phyloP scores from a whole-genome alignment of 2,888 invertebrate genomes.

The Catocala fraxini region DNA sequence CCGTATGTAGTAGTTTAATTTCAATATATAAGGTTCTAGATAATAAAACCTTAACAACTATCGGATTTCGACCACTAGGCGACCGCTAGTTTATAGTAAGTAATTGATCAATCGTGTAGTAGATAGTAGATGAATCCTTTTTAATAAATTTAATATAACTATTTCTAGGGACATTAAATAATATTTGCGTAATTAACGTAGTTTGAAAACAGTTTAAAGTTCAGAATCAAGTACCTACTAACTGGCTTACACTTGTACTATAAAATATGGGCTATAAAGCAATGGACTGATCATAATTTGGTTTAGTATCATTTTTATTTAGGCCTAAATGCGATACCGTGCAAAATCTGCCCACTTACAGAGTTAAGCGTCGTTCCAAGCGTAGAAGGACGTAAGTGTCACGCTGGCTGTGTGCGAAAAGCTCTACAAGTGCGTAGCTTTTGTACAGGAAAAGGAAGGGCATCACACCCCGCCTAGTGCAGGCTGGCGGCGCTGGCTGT shows the following conservation, averaged over 20 bases:
- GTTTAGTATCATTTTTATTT: slow-evolving; percentile 76
- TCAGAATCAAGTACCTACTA: too few species aligned
- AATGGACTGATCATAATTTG: slow-evolving; percentile 50
- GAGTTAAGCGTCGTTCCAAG: slow-evolving; percentile 72
- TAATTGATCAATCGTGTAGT: too few species aligned
- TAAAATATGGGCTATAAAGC: slow-evolving; percentile 11
- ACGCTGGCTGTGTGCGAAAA: slow-evolving; percentile 70
- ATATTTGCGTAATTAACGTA: too few species aligned
- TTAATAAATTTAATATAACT: too few species aligned
- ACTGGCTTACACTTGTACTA: background rate
- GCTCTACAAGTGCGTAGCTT: slow-evolving; percentile 75
- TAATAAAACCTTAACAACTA: too few species aligned
- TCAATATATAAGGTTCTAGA: too few species aligned
- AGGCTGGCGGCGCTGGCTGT: slow-evolving; percentile 35
- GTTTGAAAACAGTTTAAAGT: too few species aligned
- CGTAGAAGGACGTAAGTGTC: slow-evolving; percentile 64
- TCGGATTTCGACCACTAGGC: too few species aligned
- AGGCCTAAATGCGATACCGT: slow-evolving; percentile 83
- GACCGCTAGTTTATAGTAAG: too few species aligned
- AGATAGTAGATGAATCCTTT: too few species aligned
- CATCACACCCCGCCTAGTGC: slow-evolving; percentile 74
- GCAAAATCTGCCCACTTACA: slow-evolving; percentile 86
- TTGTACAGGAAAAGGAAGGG: slow-evolving; percentile 78
- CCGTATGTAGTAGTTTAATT: too few species aligned
- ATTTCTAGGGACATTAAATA: too few species aligned